phyloP scores from a whole-genome alignment of 2,888 invertebrate species.

The Drosophila conformis region DNA sequence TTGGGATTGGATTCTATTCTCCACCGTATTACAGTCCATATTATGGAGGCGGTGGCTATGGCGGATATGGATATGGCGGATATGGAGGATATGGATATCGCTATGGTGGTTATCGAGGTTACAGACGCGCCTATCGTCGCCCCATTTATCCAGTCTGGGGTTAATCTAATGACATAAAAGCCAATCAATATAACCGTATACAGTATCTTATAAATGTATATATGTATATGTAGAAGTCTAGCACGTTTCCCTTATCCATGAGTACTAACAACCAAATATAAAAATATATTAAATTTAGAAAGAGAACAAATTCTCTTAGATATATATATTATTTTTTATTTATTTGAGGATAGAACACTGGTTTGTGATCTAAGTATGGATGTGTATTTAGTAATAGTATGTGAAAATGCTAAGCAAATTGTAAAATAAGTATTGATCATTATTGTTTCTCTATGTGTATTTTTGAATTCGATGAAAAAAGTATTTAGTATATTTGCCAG shows the following conservation, averaged over 20 bases:
- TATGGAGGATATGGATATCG: slow-evolving; percentile 61
- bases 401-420: neutral
- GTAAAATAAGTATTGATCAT: neutral
- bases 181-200: slow-evolving; percentile 1
- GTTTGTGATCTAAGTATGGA: neutral
- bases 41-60: slow-evolving; percentile 56
- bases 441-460: neutral
- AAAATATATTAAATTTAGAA: slow-evolving; percentile 18
- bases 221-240: slow-evolving; percentile 1
- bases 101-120: slow-evolving; percentile 48
- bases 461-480: neutral
- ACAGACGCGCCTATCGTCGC: slow-evolving; percentile 63
- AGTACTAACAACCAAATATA: slow-evolving; percentile 30
- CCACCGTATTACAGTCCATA: slow-evolving; percentile 62
- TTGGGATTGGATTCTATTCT: slow-evolving; percentile 65
- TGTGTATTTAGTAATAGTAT: neutral
- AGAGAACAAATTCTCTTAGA: neutral
- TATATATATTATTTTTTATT: neutral
- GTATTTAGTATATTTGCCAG: neutral
- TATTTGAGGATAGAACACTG: neutral
- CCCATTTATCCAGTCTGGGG: slow-evolving; percentile 71
- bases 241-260: neutral
- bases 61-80: slow-evolving; percentile 62
- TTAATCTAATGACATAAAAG: neutral
- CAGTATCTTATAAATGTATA: slow-evolving; percentile 5